A percentile compares a stretch with the other conserved stretches of the same genome.
Conservation (phyloP, 2,797 vertebrate genomes). For the Micropoecilia bifurca region DNA sequence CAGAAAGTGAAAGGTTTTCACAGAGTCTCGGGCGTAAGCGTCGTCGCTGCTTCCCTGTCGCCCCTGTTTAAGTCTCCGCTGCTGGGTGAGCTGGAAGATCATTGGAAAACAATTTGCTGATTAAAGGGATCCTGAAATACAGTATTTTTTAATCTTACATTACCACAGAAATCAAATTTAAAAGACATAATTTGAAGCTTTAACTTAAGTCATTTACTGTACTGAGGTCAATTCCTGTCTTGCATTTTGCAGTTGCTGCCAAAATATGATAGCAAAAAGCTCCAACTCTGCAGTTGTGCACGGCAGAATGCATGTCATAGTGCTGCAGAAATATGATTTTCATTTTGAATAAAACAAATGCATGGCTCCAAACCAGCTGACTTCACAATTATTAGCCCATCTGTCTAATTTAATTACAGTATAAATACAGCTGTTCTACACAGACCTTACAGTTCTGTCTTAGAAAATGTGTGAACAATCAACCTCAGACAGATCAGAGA, state of each 20-base stretch:
- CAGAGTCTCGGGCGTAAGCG: conserved; percentile 25
- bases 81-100: conserved; percentile 43
- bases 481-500: background rate
- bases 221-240: conserved; percentile 53
- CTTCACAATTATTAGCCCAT: background rate
- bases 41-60: conserved; percentile 34
- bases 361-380: background rate
- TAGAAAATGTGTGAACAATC: background rate
- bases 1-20: conserved; percentile 45
- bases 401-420: background rate
- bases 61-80: conserved; percentile 63
- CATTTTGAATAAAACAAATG: background rate
- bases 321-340: background rate
- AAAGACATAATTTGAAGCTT: conserved; percentile 53
- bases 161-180: conserved; percentile 67
- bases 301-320: conserved; percentile 18
- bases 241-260: conserved; percentile 48
- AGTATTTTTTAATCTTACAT: conserved; percentile 47
- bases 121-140: conserved; percentile 59
- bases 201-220: conserved; percentile 61
- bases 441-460: background rate
- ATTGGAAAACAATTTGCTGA: conserved; percentile 60
- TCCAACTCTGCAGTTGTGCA: conserved; percentile 43
- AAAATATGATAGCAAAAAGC: conserved; percentile 40
- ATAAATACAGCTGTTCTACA: background rate